Evolutionary conservation across 2,797 vertebrate genomes (phyloP).

Genomic region (Coendou prehensilis): DNA sequence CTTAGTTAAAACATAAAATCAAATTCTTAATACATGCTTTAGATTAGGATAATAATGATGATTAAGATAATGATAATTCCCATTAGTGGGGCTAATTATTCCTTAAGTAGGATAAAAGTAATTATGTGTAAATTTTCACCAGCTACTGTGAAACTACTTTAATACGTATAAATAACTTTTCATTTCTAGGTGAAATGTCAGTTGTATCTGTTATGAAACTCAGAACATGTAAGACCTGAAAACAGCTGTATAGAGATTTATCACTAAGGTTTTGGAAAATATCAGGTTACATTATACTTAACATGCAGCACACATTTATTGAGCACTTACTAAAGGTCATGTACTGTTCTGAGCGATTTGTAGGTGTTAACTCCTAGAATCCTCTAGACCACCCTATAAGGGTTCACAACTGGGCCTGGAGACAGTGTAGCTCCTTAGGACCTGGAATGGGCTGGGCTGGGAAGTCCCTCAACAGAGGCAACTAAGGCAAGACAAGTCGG

Average conservation of each 20-base stretch:
- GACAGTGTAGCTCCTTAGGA: not conserved
- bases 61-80: conserved; percentile 78
- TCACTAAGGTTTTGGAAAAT: conserved; percentile 21
- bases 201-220: conserved; percentile 69
- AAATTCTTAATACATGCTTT: conserved; percentile 74
- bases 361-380: not conserved
- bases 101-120: conserved; percentile 77
- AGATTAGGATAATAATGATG: conserved; percentile 78
- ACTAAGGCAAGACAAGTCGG: not conserved
- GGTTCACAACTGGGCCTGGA: not conserved
- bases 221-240: conserved; percentile 59
- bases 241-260: conserved; percentile 27
- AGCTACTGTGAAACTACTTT: conserved; percentile 75
- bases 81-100: conserved; percentile 80
- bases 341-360: not conserved
- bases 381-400: not conserved
- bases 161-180: conserved; percentile 71
- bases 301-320: not conserved
- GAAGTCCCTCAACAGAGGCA: not conserved
- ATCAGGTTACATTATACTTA: not conserved
- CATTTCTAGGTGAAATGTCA: conserved; percentile 75
- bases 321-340: not conserved
- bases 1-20: conserved; percentile 62
- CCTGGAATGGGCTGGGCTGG: not conserved
- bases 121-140: conserved; percentile 75